Evolutionary conservation across 2,797 vertebrate genomes (phyloP), one percentile per base, ranked within the genome.

Genomic region (Austrolebias charrua): DNA sequence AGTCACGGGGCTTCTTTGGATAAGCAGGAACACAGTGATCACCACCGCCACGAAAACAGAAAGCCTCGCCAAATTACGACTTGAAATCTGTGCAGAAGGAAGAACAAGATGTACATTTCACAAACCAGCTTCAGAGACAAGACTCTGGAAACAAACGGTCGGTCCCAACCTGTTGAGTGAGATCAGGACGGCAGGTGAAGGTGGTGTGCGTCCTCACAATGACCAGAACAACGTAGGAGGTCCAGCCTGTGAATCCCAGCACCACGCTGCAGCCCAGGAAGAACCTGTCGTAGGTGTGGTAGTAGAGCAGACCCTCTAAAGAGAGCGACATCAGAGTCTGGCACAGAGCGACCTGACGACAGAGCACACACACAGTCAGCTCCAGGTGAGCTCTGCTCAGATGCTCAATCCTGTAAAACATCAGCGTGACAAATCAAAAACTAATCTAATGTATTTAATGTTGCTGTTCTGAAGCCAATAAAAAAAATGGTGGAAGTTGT

Each of bases 261-360:
- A 95, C 94, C 61, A 99, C 95, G 64, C 90, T 96, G 74, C 93
- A 86, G 29, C 94, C 96, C 84, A 99, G 86, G 81, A 98, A 98
- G 64, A 97, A 83, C 63, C 97, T 86, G 61, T 99, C 94, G 0
- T 98, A 99, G 0, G 94, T 98, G 72, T 99, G 97, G 78, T 99
- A 99, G 82, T 98, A 99, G 6, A 92, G 86, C 50, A 99, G 84
- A 58, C 97, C 98, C 82, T 95, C 90, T 83, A 98, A 83, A 18
- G 96, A 92, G 13, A 92, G 87, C 16, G 83, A 61, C 45, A 99
- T 96, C 63, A 99, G 82, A 59, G 89, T 85, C 75, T 83, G 90
- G 81, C 95, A 97, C 47, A 96, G 84, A 46, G 81, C 79, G 47
- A 97, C 88, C 97, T 98, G 71, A 56, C 5, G 38, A 43, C 38